Percentiles rank a stretch among this genome's conserved stretches.
Conservation (phyloP, 2,797 vertebrate genomes). For the Lindbergichthys nudifrons region DNA sequence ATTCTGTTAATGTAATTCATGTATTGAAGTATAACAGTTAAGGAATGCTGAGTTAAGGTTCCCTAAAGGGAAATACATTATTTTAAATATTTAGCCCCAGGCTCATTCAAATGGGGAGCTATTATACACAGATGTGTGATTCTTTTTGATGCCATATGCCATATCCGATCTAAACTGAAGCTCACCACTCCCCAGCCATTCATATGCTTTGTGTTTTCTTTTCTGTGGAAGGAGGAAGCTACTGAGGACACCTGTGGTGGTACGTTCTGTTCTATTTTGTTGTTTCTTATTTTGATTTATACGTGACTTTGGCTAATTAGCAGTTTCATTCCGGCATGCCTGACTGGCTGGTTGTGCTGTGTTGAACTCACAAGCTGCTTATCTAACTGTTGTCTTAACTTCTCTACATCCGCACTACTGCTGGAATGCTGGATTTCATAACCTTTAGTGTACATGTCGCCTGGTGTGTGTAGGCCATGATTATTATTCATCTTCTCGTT, state of each 20-base stretch:
- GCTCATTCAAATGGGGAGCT: neutral
- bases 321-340: neutral
- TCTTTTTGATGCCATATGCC: neutral
- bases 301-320: neutral
- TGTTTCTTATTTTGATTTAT: neutral
- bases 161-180: neutral
- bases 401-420: neutral
- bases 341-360: neutral
- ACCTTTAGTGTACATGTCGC: neutral
- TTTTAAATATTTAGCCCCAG: neutral
- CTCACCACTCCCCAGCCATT: neutral
- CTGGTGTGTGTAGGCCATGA: neutral
- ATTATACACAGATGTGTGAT: neutral
- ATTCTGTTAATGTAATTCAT: no score
- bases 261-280: slow-evolving; percentile 52
- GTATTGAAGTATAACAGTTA: no score
- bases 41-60: no score
- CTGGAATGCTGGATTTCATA: neutral
- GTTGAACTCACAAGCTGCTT: slow-evolving; percentile 12
- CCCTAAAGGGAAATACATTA: neutral
- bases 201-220: slow-evolving; percentile 18
- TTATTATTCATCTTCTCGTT: neutral
- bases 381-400: neutral
- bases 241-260: slow-evolving; percentile 72
- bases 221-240: slow-evolving; percentile 67